Conservation (phyloP, 2,113 vertebrate species). For the Murina feae region DNA sequence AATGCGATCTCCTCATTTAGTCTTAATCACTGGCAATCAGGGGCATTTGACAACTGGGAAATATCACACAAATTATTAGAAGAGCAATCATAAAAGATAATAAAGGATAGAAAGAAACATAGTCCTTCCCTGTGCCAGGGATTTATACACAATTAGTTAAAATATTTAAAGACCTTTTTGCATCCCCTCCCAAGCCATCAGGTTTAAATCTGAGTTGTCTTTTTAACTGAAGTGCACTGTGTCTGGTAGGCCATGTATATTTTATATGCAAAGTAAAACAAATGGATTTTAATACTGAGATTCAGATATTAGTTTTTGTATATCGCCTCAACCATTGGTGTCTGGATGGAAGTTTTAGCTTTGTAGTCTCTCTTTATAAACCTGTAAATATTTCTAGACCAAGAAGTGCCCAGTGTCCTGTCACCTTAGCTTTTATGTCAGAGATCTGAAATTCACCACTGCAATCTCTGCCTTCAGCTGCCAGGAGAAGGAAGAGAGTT, state of each 20-base stretch:
- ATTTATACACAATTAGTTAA: slow-evolving; percentile 5
- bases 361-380: neutral
- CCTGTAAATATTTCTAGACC: neutral
- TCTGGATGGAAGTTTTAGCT: neutral
- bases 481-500: neutral
- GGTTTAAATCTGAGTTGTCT: neutral
- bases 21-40: slow-evolving; percentile 13
- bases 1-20: slow-evolving; percentile 30
- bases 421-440: neutral
- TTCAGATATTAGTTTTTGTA: neutral
- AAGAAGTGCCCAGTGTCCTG: neutral
- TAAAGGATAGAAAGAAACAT: slow-evolving; percentile 14
- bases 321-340: neutral
- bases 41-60: slow-evolving; percentile 59
- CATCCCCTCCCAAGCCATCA: neutral
- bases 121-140: neutral
- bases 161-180: slow-evolving; percentile 4
- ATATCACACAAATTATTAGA: slow-evolving; percentile 40
- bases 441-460: neutral
- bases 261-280: neutral
- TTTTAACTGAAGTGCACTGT: neutral
- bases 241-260: neutral
- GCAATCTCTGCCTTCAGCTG: neutral
- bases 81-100: slow-evolving; percentile 29
- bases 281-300: neutral